Evolutionary conservation across 2,113 vertebrate species (phyloP).

Genomic region (Paradisaea rubra): DNA sequence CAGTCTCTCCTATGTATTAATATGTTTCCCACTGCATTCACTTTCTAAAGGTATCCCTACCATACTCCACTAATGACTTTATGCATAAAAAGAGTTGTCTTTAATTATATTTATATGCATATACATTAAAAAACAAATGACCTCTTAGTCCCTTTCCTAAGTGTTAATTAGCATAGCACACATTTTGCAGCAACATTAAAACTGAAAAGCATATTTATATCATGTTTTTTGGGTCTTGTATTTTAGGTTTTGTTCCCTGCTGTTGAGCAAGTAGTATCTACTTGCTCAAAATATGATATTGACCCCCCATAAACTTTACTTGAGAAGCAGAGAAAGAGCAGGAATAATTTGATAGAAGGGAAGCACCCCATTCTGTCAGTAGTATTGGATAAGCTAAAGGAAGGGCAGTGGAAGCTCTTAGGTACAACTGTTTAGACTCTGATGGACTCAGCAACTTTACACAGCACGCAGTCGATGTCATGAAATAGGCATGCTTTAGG

Average conservation of each 20-base stretch:
- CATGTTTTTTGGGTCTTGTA: background rate
- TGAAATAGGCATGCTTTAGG: background rate
- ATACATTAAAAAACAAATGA: background rate
- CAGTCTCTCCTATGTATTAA: constrained; percentile 23
- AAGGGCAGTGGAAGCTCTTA: background rate
- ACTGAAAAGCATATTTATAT: background rate
- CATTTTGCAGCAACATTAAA: background rate
- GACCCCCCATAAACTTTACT: background rate
- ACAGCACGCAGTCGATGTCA: background rate
- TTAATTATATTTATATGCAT: background rate
- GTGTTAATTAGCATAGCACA: background rate
- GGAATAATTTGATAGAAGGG: background rate
- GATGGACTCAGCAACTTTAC: background rate
- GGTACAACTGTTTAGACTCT: background rate
- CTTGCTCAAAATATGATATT: background rate
- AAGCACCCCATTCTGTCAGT: background rate
- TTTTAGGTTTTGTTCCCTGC: background rate
- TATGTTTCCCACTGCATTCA: background rate
- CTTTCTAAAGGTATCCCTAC: background rate
- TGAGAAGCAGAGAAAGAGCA: background rate
- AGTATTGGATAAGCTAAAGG: background rate
- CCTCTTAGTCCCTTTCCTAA: background rate
- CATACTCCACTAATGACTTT: background rate
- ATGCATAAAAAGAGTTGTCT: background rate
- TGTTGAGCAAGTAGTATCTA: background rate